Base-by-base conservation (phyloP, 2,888 invertebrate species). In the Euspilapteryx auroguttella region DNA sequence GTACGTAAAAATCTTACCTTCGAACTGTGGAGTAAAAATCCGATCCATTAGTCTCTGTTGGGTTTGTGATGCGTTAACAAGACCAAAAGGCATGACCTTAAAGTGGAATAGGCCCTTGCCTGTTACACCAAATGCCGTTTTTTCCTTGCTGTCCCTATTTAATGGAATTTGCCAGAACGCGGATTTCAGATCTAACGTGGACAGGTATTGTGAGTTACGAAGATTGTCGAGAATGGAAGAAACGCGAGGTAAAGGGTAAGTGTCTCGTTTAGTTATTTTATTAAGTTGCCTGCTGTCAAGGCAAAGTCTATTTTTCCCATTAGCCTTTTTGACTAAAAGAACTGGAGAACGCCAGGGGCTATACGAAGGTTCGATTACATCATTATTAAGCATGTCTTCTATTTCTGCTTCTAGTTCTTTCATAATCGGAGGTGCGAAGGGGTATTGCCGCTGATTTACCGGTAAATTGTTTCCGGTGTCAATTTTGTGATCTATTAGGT, bases 131-230 rank as follows among this genome's bases (percentile, higher is more conserved):
- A n/a, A n/a, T n/a, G n/a, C n/a, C n/a, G n/a, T n/a, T n/a, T n/a
- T n/a, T n/a, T n/a, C n/a, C n/a, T n/a, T 37, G 12, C 31, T 32
- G 1, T 12, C 12, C 7, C 28, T 23, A 2, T 36, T 32, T 1
- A 40, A 14, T 0, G 33, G 31, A 6, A 40, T 32, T 23, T 40
- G 40, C 37, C 39, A 40, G 29, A 37, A 40, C 0, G 38, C 38
- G 1, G 36, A 35, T 20, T 30, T 29, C 8, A 37, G 14, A 13
- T 39, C 37, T 6, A 39, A 8, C 1, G 38, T 36, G 8, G 25
- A 28, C 4, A 38, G 25, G 20, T 24, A 36, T 10, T 21, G 27
- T 2, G 35, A n/a, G n/a, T n/a, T n/a, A n/a, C n/a, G n/a, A n/a
- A n/a, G n/a, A n/a, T n/a, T 39, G 14, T 40, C 37, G 1, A 38